Base-by-base conservation (phyloP, 2,113 vertebrate genomes). In the Dissostichus mawsoni region DNA sequence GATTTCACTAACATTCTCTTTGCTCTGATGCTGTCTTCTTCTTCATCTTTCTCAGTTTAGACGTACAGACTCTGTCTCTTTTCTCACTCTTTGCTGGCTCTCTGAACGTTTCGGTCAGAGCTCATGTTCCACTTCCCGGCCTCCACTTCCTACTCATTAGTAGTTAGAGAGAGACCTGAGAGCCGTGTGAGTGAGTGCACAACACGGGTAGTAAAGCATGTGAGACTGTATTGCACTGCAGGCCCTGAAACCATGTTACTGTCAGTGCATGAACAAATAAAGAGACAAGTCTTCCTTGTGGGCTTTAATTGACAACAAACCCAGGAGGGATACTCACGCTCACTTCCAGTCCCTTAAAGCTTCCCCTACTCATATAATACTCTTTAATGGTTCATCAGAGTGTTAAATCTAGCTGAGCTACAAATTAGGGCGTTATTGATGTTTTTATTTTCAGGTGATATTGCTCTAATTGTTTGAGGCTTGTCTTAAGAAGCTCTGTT, bases 1-100 rank as follows among this genome's bases (percentile, higher is more conserved):
- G 62, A 76, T 91, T 88, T 88, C 85, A 55, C 75, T 18, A 2
- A 72, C 82, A 51, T 88, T 76, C 45, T 85, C 74, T 57, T 56
- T 25, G 47, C 57, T 1, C 17, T 47, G 10, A 41, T 41, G 23
- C 33, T 23, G 13, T 51, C 67, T 44, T 76, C 14, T 56, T 23
- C 14, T 69, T 74, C 18, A 45, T 69, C 25, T 76, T 29, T 80
- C 48, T 71, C 17, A 1, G 51, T 65, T 76, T 56, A 25, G 55
- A 25, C 62, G 66, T 14, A 17, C 11, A 58, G 13, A 64, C 41
- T 52, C 25, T 11, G 23, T 11, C 1, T 74, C 67, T 36, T 52
- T 51, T 61, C 51, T 75, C n/a, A 14, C 57, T 58, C 18, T 74
- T 55, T 8, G 4, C 56, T 10, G 52, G 12, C 51, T 55, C 53